phyloP scores from a whole-genome alignment of 1,140 invertebrate genomes.

The Drosophila nikananu region DNA sequence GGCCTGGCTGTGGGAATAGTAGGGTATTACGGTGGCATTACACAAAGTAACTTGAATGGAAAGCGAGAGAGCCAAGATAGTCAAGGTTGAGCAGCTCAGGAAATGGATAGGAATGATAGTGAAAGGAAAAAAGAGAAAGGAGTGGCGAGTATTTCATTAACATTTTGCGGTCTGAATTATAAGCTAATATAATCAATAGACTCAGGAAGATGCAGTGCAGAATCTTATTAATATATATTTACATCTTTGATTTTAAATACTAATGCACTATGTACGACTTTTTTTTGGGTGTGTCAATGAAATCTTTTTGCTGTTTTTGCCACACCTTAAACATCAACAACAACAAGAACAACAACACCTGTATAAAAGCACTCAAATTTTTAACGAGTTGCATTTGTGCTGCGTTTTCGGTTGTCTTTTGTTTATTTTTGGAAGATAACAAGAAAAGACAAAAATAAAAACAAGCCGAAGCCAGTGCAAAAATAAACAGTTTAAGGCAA shows the following conservation, averaged over 20 bases:
- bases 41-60: slow-evolving; percentile 21
- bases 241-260: not conserved
- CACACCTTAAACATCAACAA: slow-evolving; percentile 12
- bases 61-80: slow-evolving; percentile 27
- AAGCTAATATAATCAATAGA: slow-evolving; percentile 41
- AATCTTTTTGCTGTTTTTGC: not conserved
- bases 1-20: slow-evolving; percentile 12
- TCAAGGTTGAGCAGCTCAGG: slow-evolving; percentile 43
- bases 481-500: slow-evolving; percentile 18
- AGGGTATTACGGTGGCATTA: slow-evolving; percentile 49
- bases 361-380: slow-evolving; percentile 1
- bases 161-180: slow-evolving; percentile 34
- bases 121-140: slow-evolving; percentile 45
- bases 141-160: slow-evolving; percentile 38
- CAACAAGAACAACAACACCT: slow-evolving; percentile 5
- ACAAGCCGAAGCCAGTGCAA: slow-evolving; percentile 17
- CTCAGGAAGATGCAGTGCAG: slow-evolving; percentile 13
- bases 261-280: not conserved
- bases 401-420: slow-evolving; percentile 12
- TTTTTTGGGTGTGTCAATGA: not conserved
- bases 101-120: slow-evolving; percentile 33
- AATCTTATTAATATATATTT: not conserved
- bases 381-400: slow-evolving; percentile 23
- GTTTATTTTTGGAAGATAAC: slow-evolving; percentile 31
- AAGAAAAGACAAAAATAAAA: slow-evolving; percentile 19